These are phyloP conservation scores for Zaprionus africanus DNA, from an alignment of 1,140 invertebrate species.

Conservation along the genomic window DNA sequence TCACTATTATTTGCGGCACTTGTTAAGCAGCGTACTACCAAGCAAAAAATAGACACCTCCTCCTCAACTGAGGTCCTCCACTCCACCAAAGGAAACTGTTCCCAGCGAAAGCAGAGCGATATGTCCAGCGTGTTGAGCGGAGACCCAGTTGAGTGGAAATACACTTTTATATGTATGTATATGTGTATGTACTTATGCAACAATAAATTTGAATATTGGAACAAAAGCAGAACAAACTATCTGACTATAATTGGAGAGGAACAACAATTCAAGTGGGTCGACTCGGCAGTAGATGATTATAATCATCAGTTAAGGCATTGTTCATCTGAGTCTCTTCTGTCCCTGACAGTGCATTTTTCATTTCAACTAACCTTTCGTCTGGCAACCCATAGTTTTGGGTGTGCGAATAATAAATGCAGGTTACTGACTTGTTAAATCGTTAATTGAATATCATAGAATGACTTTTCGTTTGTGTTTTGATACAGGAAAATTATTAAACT, in stretches of 20 bases:
- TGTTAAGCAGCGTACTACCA: slow-evolving; percentile 7
- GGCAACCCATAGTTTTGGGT: no score
- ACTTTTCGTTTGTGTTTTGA: no score
- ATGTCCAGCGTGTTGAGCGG: background rate
- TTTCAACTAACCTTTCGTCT: no score
- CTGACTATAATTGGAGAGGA: background rate
- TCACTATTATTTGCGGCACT: slow-evolving; percentile 28
- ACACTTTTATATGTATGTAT: slow-evolving; percentile 9
- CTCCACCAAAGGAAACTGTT: background rate
- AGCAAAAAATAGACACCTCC: slow-evolving; percentile 3
- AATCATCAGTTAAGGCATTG: background rate
- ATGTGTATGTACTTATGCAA: slow-evolving; percentile 6
- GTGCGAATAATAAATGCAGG: no score
- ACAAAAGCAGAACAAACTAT: background rate
- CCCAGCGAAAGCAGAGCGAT: background rate
- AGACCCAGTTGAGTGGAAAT: slow-evolving; percentile 2
- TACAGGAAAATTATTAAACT: no score
- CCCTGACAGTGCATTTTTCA: no score
- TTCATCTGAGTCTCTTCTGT: background rate
- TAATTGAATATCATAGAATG: no score
- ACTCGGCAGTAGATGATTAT: background rate
- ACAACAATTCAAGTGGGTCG: background rate
- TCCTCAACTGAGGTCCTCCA: background rate
- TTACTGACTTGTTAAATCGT: no score
- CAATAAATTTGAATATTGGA: slow-evolving; percentile 3